Conservation (phyloP, 2,888 invertebrate genomes). For the Drosophila meridionalis region DNA sequence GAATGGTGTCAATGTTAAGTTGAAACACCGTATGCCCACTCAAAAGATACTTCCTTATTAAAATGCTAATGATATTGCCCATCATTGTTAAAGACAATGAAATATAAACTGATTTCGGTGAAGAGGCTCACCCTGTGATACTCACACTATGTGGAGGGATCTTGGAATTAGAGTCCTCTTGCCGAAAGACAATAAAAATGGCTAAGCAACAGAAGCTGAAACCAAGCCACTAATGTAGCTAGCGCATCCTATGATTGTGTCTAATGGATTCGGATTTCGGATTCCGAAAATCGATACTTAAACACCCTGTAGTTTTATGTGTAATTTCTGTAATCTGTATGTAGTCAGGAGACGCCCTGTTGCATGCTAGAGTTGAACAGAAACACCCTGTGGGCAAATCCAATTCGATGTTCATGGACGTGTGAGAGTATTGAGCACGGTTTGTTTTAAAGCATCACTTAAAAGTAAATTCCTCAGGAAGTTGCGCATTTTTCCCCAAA, state of each 20-base stretch:
- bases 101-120: not conserved
- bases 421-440: not conserved
- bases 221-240: too few relatives aligned
- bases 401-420: not conserved
- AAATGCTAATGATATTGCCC: not conserved
- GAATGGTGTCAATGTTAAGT: not conserved
- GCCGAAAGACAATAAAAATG: not conserved
- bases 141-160: not conserved
- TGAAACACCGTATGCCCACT: not conserved
- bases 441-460: not conserved
- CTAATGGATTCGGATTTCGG: too few relatives aligned
- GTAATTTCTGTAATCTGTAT: not conserved
- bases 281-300: too few relatives aligned
- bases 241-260: too few relatives aligned
- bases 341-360: not conserved
- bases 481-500: not conserved
- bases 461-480: not conserved
- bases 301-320: too few relatives aligned
- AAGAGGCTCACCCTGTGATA: not conserved
- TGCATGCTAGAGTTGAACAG: not conserved
- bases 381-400: not conserved
- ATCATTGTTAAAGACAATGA: not conserved
- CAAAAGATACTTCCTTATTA: not conserved
- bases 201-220: too few relatives aligned
- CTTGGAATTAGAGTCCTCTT: not conserved